Conservation (phyloP, 2,797 vertebrate genomes). For the Megalops cyprinoides region DNA sequence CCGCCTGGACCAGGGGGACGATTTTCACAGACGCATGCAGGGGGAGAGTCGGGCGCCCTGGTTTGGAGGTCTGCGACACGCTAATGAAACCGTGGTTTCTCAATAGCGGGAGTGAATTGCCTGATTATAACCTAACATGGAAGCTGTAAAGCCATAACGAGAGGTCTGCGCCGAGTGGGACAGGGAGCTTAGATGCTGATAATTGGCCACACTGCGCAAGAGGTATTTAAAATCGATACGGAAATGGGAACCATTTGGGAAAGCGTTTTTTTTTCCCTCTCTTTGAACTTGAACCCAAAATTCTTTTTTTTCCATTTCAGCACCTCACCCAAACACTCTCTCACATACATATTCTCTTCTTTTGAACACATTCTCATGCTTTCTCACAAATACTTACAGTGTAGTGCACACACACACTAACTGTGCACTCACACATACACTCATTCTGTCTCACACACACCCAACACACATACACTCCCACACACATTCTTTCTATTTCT, state of each 20-base stretch:
- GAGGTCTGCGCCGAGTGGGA: background rate
- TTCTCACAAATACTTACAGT: background rate
- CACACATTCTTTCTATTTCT: background rate
- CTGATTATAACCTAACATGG: slow-evolving; percentile 13
- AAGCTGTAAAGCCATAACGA: background rate
- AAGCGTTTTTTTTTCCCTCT: background rate
- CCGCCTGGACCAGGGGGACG: background rate
- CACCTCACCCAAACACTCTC: background rate
- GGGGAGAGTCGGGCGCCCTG: background rate
- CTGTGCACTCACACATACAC: background rate
- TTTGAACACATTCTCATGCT: background rate
- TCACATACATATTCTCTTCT: background rate
- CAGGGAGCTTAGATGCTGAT: background rate
- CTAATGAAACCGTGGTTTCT: slow-evolving; percentile 9
- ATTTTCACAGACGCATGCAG: background rate
- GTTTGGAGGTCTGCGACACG: background rate
- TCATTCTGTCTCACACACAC: too few species aligned
- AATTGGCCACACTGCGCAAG: background rate
- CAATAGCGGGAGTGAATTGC: background rate
- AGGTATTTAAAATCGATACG: slow-evolving; percentile 2
- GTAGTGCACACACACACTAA: background rate
- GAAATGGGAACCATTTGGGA: slow-evolving; percentile 20
- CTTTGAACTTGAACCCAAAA: background rate
- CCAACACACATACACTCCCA: background rate
- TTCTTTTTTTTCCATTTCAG: slow-evolving; percentile 7